Percentiles rank a stretch among this genome's conserved stretches.
Conservation (phyloP, 2,888 invertebrate genomes). For the Crossocerus cetratus region DNA sequence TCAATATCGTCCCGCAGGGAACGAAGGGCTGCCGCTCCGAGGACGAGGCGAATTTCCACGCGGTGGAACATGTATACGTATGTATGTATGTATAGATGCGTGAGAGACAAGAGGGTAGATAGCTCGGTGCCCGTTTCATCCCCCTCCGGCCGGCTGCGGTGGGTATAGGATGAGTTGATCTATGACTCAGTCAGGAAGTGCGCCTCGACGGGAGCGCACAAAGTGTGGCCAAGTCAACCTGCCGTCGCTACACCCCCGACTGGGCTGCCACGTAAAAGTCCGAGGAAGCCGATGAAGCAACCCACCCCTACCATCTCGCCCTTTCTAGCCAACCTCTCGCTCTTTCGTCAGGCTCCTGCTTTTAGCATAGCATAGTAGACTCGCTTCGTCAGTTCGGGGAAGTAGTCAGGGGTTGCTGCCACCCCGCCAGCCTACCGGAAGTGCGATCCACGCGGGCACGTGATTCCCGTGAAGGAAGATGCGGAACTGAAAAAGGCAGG, state of each 20-base stretch:
- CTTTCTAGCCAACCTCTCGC: neutral
- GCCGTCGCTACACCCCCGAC: conserved; percentile 41
- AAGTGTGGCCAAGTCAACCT: conserved; percentile 60
- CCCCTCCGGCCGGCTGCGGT: conserved; percentile 25
- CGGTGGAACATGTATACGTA: conserved; percentile 15
- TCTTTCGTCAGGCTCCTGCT: conserved; percentile 16
- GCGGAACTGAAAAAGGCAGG: conserved; percentile 45
- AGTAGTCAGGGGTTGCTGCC: conserved; percentile 23
- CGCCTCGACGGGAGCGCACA: conserved; percentile 59
- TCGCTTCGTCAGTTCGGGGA: conserved; percentile 42
- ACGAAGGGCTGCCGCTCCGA: conserved; percentile 25
- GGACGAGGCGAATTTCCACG: conserved; percentile 21
- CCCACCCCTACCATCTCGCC: conserved; percentile 5
- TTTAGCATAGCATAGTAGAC: neutral
- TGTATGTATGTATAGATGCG: conserved; percentile 7
- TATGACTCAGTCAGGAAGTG: conserved; percentile 71
- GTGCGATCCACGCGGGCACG: conserved; percentile 57
- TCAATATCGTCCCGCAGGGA: conserved; percentile 60
- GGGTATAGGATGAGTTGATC: conserved; percentile 60
- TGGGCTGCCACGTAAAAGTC: conserved; percentile 28
- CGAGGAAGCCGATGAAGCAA: conserved; percentile 52
- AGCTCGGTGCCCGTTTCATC: conserved; percentile 44
- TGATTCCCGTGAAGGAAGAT: conserved; percentile 33
- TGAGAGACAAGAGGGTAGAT: conserved; percentile 31
- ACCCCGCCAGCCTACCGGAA: conserved; percentile 50